Evolutionary conservation across 2,113 vertebrate species (phyloP), one percentile per base, ranked within the genome.

Genomic region (Xiphophorus hellerii): DNA sequence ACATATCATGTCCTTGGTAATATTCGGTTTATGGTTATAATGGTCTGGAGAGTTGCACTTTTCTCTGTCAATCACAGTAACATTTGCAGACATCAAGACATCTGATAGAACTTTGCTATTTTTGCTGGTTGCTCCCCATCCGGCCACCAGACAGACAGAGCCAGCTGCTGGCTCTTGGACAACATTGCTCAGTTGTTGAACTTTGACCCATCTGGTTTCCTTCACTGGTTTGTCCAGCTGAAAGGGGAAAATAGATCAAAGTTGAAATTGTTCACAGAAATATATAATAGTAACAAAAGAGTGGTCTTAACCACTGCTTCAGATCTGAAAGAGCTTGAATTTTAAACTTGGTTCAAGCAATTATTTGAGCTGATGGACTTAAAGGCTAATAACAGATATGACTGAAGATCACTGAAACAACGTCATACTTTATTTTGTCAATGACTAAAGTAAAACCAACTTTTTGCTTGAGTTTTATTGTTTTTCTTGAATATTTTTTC

Each of bases 1-100:
- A 80, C 93, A 94, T 22, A 94, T 65, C 91, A 93, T 93, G 33
- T 15, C 25, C 0, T 3, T 54, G 37, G 89, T 93, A 78, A 94
- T 94, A 3, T 83, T 12, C 0, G 88, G 90, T 0, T 61, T 37
- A 0, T 15, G 1, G 62, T 77, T 71, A 73, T 94, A 94, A 62
- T 81, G 90, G 0, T 73, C 4, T 11, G 65, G 11, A 8, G 90
- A 89, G 75, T 92, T 93, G 75, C 93, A 94, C 54, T 67, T 85
- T 4, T 0, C 0, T 42, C 88, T 89, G 79, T 77, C 69, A 6
- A 94, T 77, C 70, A 94, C 85, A 4, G 88, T 91, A 14, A 94
- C 90, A 1, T 89, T 91, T 58, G 54, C 89, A 0, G 87, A 65
- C 80, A n/a, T 91, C 69, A 94, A 69, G 44, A 92, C 84, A 0